These are phyloP conservation scores for Trachythela sp. DNA, from an alignment of 64 coral and sea anemone genomes.

Conservation along the genomic window DNA sequence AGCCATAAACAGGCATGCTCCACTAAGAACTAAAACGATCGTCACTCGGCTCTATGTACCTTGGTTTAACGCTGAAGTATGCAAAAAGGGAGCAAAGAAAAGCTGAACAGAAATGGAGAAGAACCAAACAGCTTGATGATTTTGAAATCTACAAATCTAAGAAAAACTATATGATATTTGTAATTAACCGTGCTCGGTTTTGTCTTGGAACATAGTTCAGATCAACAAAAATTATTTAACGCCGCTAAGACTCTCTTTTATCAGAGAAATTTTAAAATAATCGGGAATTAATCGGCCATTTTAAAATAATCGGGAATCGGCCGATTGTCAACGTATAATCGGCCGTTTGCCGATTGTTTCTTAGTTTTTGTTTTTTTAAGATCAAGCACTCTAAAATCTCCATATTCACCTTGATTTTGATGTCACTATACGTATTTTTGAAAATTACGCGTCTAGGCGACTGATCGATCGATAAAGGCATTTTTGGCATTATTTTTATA, in stretches of 20 bases:
- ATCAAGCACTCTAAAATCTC: too few species aligned
- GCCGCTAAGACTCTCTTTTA: not conserved
- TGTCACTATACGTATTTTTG: too few species aligned
- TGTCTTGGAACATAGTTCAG: not conserved
- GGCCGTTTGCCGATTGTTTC: too few species aligned
- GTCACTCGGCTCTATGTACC: not conserved
- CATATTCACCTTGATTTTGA: too few species aligned
- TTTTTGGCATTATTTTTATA: too few species aligned
- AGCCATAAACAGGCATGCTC: not conserved
- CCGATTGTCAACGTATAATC: too few species aligned
- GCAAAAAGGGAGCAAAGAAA: not conserved
- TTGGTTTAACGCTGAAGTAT: constrained; percentile 29
- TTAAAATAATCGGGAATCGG: too few species aligned
- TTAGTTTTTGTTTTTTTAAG: too few species aligned
- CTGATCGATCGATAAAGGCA: too few species aligned
- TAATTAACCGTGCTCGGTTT: constrained; percentile 19
- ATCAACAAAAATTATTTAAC: not conserved
- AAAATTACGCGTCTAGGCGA: too few species aligned
- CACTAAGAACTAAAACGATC: not conserved
- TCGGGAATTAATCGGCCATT: too few species aligned
- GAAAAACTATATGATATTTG: constrained; percentile 15
- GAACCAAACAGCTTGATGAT: not conserved
- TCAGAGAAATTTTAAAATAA: too few species aligned
- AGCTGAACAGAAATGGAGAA: constrained; percentile 47
- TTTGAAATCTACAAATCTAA: constrained; percentile 19